Evolutionary conservation across 2,797 vertebrate species (phyloP).

Genomic region (Pyrocephalus nanus): DNA sequence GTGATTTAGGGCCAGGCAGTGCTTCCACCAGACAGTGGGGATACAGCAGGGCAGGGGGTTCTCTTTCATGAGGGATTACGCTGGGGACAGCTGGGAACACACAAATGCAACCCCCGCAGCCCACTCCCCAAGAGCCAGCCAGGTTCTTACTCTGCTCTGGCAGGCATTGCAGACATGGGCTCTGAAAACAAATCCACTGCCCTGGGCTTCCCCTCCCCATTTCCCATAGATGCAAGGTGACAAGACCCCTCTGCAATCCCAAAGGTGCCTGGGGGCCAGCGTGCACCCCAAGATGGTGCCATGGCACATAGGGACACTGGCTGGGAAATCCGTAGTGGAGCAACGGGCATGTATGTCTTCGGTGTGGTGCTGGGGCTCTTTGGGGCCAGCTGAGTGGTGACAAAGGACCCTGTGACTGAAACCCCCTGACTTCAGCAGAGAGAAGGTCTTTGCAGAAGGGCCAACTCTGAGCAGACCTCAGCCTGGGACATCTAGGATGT

Average conservation of each 20-base stretch:
- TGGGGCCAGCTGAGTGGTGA: not conserved
- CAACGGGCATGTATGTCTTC: not conserved
- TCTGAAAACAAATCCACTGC: not conserved
- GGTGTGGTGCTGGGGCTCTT: not conserved
- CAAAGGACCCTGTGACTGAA: not conserved
- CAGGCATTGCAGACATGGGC: not conserved
- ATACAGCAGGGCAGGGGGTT: conserved; percentile 33
- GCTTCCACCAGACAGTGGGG: not conserved
- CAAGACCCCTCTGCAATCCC: not conserved
- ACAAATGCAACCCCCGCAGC: not conserved
- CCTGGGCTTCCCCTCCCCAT: not conserved
- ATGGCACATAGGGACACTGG: fast-evolving
- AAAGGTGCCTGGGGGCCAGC: not conserved
- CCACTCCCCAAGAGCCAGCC: not conserved
- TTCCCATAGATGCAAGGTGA: not conserved
- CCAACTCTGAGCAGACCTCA: not conserved
- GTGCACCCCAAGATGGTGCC: fast-evolving
- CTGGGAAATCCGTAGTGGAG: not conserved
- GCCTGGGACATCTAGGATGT: not conserved
- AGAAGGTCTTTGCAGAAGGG: not conserved
- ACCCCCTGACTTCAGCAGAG: not conserved
- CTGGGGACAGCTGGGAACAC: conserved; percentile 74
- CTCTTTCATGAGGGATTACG: conserved; percentile 65
- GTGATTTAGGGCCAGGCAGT: conserved; percentile 41
- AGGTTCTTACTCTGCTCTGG: not conserved